Evolutionary conservation across 1,140 invertebrate species (phyloP), one percentile per base, ranked within the genome.

Genomic region (Phymastichus coffea): DNA sequence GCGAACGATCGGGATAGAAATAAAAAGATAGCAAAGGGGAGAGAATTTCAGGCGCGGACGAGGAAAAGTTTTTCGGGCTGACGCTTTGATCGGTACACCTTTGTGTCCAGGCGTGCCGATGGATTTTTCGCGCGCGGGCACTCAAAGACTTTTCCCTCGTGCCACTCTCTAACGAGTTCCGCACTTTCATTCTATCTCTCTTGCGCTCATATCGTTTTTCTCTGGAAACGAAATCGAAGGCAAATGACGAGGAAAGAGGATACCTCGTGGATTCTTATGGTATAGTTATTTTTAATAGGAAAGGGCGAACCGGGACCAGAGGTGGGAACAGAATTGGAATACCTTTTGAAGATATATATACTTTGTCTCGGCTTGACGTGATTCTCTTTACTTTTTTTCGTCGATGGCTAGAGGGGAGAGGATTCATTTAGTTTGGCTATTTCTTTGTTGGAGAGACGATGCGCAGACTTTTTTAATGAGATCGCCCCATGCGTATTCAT

Each of bases 31-130:
- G 19, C 20, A 52, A 35, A 17, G 14, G 37, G 22, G 35, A 6
- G 38, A 41, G 38, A 22, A 30, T 26, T 52, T 7, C 12, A 38
- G 15, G 23, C 1, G 51, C 6, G 23, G 46, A 23, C n/a, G n/a
- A n/a, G n/a, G 35, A 20, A 43, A 58, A 58, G 57, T 58, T 58
- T 52, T 17, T 26, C 56, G 47, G 19, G 17, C 46, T 20, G n/a
- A 15, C 10, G 40, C 52, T 58, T 57, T 57, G 56, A 57, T 57
- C 56, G 56, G 40, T 14, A 43, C 35, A 51, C 28, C 52, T 61
- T 61, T 61, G 52, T n/a, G n/a, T 61, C 58, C 58, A 51, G n/a
- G n/a, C n/a, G 58, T 61, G 58, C 25, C 58, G 58, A 61, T 48
- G 35, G 43, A 61, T 61, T 61, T 61, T 60, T 61, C 46, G 4